phyloP scores from a whole-genome alignment of 2,113 vertebrate genomes.

The Psephotus haematonotus region DNA sequence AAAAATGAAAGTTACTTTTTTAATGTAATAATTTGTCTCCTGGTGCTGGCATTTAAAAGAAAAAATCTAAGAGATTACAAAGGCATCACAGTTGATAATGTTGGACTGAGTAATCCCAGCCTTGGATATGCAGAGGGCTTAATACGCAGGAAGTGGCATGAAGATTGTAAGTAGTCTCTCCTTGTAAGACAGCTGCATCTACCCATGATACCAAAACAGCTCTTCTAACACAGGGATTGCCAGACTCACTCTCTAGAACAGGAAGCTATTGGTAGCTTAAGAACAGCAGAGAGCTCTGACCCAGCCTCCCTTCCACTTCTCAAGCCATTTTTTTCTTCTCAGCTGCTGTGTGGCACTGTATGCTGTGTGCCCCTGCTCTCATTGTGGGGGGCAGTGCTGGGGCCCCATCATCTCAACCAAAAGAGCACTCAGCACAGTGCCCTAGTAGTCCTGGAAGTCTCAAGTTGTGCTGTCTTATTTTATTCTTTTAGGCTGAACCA shows the following conservation, averaged over 20 bases:
- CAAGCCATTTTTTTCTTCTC: not conserved
- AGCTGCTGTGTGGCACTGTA: not conserved
- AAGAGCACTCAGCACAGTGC: fast-evolving
- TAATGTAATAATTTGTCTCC: not conserved
- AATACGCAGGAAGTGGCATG: not conserved
- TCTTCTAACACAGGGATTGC: not conserved
- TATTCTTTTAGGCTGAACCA: not conserved
- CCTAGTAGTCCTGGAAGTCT: not conserved
- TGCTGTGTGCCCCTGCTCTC: not conserved
- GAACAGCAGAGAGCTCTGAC: not conserved
- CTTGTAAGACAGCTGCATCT: not conserved
- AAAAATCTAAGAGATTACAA: not conserved
- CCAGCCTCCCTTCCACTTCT: not conserved
- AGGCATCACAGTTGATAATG: not conserved
- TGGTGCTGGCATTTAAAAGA: not conserved
- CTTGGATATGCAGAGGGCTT: not conserved
- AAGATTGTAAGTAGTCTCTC: not conserved
- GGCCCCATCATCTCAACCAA: not conserved
- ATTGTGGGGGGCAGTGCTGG: not conserved
- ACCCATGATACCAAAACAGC: not conserved
- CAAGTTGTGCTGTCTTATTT: not conserved
- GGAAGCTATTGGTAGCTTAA: not conserved
- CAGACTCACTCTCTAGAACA: not conserved
- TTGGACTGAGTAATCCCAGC: not conserved
- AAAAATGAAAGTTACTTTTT: not conserved